A percentile compares a stretch with the other conserved stretches of the same genome.
Conservation (phyloP, 2,888 invertebrate species). For the Antitype chi region DNA sequence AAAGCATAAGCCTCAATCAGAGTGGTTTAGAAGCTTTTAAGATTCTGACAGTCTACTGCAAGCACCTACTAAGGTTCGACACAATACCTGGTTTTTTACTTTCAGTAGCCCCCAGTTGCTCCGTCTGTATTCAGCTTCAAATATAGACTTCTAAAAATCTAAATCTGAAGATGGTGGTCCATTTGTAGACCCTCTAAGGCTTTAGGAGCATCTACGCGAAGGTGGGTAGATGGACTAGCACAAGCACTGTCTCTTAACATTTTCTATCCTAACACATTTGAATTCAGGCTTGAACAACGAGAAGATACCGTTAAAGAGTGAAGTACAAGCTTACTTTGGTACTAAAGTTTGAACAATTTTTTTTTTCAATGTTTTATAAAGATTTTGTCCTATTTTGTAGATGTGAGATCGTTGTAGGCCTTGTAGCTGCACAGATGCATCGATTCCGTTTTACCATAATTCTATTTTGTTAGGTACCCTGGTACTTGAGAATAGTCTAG, state of each 20-base stretch:
- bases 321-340: not conserved
- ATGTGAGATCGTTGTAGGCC: not conserved
- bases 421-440: not conserved
- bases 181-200: not conserved
- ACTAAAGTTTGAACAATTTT: not conserved
- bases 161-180: not conserved
- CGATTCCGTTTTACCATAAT: not conserved
- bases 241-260: not conserved
- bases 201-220: not conserved
- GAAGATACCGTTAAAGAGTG: not conserved
- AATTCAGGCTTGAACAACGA: not conserved
- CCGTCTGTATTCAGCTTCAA: not conserved
- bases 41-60: not conserved
- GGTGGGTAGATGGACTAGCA: not conserved
- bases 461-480: not conserved
- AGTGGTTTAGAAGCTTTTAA: not conserved
- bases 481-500: not conserved
- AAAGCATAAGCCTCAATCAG: too few relatives aligned
- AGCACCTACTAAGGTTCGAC: not conserved
- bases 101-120: not conserved
- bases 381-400: not conserved
- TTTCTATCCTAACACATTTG: not conserved
- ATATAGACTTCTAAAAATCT: not conserved
- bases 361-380: not conserved
- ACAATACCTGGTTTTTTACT: not conserved